Evolutionary conservation across 2,113 vertebrate genomes (phyloP).

Genomic region (Melospiza georgiana): DNA sequence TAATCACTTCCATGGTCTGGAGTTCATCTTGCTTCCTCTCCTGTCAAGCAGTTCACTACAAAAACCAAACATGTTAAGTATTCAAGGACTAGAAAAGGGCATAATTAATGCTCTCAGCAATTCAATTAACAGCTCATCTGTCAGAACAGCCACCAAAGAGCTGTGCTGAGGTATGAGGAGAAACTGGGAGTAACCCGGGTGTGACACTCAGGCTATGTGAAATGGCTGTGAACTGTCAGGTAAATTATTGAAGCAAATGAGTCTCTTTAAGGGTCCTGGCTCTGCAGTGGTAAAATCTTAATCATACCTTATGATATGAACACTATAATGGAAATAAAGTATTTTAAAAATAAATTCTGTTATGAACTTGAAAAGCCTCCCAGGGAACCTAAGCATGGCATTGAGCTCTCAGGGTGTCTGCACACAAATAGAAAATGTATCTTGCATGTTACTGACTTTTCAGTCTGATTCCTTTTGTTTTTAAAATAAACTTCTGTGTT

Average conservation of each 20-base stretch:
- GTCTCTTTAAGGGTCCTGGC: background rate
- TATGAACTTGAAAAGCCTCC: background rate
- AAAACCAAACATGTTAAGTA: background rate
- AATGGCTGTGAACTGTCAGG: background rate
- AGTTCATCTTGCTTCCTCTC: background rate
- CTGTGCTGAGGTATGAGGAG: background rate
- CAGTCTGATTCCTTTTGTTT: background rate
- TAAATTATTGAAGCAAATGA: background rate
- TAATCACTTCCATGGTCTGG: background rate
- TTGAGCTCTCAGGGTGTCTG: background rate
- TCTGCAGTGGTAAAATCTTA: background rate
- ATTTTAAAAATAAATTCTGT: conserved; percentile 17
- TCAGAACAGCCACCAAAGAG: background rate
- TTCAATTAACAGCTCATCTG: background rate
- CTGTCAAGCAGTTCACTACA: background rate
- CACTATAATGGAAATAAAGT: background rate
- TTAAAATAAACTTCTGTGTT: background rate
- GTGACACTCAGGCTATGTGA: background rate
- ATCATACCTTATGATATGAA: background rate
- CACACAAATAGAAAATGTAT: background rate
- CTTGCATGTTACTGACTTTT: background rate
- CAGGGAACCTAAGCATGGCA: background rate
- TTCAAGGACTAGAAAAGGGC: background rate
- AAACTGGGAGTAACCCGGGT: background rate
- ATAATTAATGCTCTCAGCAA: background rate